A percentile compares a stretch with the other conserved stretches of the same genome.
Conservation (phyloP, 2,888 invertebrate species). For the Hirtodrosophila cameraria region DNA sequence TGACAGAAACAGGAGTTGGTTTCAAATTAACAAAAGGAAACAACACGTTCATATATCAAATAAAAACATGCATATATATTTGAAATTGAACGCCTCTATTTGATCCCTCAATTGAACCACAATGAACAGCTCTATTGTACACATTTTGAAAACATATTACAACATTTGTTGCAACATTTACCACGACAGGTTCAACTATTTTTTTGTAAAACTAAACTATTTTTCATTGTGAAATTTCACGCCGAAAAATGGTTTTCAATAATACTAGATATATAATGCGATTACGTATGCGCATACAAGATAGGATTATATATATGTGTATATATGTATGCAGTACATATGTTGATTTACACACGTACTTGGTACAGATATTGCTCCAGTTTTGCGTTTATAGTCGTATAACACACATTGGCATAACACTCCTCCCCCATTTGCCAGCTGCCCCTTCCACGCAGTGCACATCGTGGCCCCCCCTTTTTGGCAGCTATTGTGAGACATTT, state of each 20-base stretch:
- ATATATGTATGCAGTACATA: not conserved
- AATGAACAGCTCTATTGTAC: too few relatives aligned
- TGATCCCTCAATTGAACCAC: too few relatives aligned
- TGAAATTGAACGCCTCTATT: too few relatives aligned
- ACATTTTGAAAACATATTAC: not conserved
- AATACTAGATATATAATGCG: conserved; percentile 53
- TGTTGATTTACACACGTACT: conserved; percentile 8
- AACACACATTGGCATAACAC: conserved; percentile 34
- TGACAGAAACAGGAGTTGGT: too few relatives aligned
- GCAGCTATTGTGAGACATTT: conserved; percentile 53
- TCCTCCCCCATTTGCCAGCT: too few relatives aligned
- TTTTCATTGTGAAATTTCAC: conserved; percentile 27
- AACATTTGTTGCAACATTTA: not conserved
- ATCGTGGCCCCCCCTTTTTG: conserved; percentile 18
- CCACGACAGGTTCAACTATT: conserved; percentile 8
- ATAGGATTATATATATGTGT: not conserved
- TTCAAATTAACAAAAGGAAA: too few relatives aligned
- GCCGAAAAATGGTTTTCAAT: conserved; percentile 55
- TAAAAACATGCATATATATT: not conserved
- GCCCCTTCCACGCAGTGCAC: not conserved
- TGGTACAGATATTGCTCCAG: conserved; percentile 23
- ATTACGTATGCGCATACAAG: conserved; percentile 7
- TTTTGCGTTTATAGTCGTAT: conserved; percentile 36
- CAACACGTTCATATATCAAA: too few relatives aligned
- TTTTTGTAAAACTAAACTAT: conserved; percentile 12